Base-by-base conservation (phyloP, 2,888 invertebrate species). In the Erebia epiphron region DNA sequence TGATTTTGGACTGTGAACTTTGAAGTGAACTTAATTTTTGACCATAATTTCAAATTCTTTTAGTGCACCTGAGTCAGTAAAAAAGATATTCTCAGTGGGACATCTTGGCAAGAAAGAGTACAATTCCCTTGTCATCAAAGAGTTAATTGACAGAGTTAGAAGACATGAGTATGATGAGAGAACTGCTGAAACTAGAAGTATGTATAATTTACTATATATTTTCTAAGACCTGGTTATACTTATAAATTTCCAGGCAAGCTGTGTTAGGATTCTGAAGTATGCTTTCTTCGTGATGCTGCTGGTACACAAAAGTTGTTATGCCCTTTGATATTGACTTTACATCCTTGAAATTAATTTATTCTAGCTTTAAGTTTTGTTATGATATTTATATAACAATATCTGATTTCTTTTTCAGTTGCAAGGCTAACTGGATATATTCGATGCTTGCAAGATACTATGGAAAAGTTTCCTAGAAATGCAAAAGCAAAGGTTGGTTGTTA, bases 171-270 rank as follows among this genome's bases (percentile, higher is more conserved):
- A 95, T 73, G 98, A 98, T 85, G 87, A 84, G 35, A 90, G 89
- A 14, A 97, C 97, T 0, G 93, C 95, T 75, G 98, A 98, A 92
- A 94, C 95, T 2, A 94, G 88, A 89, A 95, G 97, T 97, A 94
- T 85, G 93, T 61, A 52, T 9, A 52, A 52, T 52, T 52, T 52
- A 9, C 7, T 9, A 8, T 52, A 8, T 52, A 2, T 52, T 52
- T n/a, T 13, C 13, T 35, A 35, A 35, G 7, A 35, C 35, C 35
- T 35, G 7, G 35, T 5, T 35, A 35, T 35, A 35, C 35, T 35
- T 35, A 35, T 7, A 35, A 35, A 35, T 35, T 35, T 35, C 7
- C 7, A 7, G 7, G 35, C 46, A 46, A 43, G 9, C 43, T 43
- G 43, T 43, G 46, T 2, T 13, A 13, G 13, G 13, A 11, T 2